Conservation (phyloP, 1,140 invertebrate species). For the Sinonovacula constricta region DNA sequence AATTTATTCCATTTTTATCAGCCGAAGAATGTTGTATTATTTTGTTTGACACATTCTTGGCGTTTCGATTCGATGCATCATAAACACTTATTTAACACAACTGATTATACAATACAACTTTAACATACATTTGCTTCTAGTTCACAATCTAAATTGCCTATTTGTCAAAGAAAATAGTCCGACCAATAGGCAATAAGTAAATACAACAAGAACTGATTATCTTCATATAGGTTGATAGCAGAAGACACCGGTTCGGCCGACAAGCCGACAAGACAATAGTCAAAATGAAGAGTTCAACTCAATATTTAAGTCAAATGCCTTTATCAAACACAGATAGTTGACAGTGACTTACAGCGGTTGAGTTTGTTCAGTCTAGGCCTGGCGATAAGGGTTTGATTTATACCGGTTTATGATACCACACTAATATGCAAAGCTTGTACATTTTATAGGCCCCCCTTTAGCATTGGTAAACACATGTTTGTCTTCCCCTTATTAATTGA, state of each 20-base stretch:
- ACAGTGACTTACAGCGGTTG: neutral
- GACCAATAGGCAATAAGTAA: neutral
- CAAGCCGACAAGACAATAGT: neutral
- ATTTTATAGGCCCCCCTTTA: slow-evolving; percentile 41
- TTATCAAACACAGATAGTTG: neutral
- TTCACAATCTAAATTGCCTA: neutral
- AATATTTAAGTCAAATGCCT: neutral
- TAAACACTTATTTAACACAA: neutral
- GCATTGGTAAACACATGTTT: slow-evolving; percentile 52
- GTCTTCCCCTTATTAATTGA: slow-evolving; percentile 48
- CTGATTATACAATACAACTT: neutral
- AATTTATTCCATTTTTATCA: too few species aligned
- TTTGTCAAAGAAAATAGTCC: neutral
- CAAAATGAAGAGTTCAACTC: neutral
- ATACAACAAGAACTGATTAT: neutral
- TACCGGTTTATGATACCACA: slow-evolving; percentile 41
- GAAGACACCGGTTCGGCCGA: too few species aligned
- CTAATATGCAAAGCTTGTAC: slow-evolving; percentile 47
- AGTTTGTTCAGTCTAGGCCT: neutral
- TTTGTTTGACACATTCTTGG: too few species aligned
- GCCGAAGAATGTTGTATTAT: too few species aligned
- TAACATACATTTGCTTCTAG: neutral
- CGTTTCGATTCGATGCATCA: too few species aligned
- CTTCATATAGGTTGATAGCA: too few species aligned
- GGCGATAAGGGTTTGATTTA: slow-evolving; percentile 45